A percentile compares a stretch with the other conserved stretches of the same genome.
These are phyloP conservation scores for Propithecus perrieri DNA, from an alignment of 2,797 vertebrate genomes.

Conservation along the genomic window DNA sequence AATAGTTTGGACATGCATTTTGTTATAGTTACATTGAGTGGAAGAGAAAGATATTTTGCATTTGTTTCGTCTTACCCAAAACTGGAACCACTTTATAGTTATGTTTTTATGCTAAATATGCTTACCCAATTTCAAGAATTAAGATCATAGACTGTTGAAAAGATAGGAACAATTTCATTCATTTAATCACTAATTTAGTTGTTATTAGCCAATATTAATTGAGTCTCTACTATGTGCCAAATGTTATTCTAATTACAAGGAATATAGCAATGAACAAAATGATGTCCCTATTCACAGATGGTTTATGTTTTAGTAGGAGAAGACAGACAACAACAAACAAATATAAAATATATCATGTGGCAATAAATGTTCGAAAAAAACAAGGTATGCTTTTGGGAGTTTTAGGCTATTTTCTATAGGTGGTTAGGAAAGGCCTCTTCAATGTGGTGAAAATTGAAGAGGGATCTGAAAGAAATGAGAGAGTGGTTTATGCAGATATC, in stretches of 20 bases:
- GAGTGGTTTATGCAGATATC: not conserved
- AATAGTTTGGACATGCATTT: not conserved
- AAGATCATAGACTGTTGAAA: not conserved
- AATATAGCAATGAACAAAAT: not conserved
- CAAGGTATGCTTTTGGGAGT: not conserved
- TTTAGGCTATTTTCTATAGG: not conserved
- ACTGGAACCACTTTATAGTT: not conserved
- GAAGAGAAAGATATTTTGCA: not conserved
- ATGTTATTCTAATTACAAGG: not conserved
- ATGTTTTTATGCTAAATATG: not conserved
- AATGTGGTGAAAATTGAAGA: not conserved
- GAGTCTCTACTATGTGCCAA: not conserved
- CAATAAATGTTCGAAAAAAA: not conserved
- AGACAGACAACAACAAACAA: not conserved
- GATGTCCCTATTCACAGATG: not conserved
- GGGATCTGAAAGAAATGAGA: not conserved
- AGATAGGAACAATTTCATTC: not conserved
- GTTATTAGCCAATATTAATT: not conserved
- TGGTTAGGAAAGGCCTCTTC: not conserved
- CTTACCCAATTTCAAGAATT: not conserved
- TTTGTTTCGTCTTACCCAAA: not conserved
- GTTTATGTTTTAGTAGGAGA: not conserved
- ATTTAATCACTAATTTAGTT: not conserved
- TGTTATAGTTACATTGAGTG: not conserved
- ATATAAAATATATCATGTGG: not conserved